Percentiles rank a stretch among this genome's conserved stretches.
Evolutionary conservation across 2,797 vertebrate genomes (phyloP).

Genomic region (Pseudocheirus occidentalis): DNA sequence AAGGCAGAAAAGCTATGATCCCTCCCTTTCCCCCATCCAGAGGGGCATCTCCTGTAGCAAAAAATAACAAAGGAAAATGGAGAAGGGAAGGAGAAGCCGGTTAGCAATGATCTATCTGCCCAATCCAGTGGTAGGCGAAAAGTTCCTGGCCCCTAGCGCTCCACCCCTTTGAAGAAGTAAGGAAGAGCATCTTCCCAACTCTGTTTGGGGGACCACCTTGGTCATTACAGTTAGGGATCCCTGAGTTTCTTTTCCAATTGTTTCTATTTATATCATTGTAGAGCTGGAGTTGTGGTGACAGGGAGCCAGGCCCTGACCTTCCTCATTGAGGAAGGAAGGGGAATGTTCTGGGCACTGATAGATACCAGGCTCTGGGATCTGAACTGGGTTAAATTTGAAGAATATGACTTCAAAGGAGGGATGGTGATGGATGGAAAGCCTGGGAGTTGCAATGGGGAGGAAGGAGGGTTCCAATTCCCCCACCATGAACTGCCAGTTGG

Average conservation of each 20-base stretch:
- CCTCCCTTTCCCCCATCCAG: background rate
- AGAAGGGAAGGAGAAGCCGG: background rate
- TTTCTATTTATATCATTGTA: background rate
- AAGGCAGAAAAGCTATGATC: background rate
- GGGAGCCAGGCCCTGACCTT: background rate
- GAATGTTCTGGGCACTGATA: background rate
- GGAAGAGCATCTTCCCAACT: background rate
- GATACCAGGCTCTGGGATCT: background rate
- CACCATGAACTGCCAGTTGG: background rate
- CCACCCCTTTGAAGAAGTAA: background rate
- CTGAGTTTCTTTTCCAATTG: background rate
- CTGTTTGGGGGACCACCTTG: background rate
- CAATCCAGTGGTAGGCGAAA: background rate
- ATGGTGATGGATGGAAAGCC: background rate
- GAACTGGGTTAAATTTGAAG: background rate
- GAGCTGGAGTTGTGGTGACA: background rate
- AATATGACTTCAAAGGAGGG: background rate
- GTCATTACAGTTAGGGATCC: background rate
- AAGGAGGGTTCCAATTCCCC: background rate
- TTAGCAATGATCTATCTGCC: background rate
- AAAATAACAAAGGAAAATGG: background rate
- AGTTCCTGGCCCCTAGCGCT: background rate
- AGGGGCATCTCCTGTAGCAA: background rate
- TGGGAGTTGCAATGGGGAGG: background rate
- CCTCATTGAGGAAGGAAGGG: background rate